These are phyloP conservation scores for Myotis yumanensis DNA, from an alignment of 2,113 vertebrate genomes.

Conservation along the genomic window DNA sequence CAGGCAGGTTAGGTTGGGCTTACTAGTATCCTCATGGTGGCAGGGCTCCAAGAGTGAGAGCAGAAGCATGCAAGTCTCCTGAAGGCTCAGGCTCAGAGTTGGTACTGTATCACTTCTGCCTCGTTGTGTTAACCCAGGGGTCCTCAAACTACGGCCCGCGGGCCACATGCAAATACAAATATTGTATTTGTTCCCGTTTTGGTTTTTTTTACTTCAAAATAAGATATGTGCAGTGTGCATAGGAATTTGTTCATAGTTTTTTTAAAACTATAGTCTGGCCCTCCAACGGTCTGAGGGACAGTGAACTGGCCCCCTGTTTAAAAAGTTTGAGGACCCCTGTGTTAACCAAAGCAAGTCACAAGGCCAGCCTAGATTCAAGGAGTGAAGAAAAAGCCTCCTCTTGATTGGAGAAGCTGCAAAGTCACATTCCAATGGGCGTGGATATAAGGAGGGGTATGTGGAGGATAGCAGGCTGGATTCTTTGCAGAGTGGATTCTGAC, in stretches of 20 bases:
- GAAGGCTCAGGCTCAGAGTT: background rate
- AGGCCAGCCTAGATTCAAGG: background rate
- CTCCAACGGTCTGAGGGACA: too few species aligned
- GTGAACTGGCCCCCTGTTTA: too few species aligned
- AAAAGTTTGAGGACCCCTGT: too few species aligned
- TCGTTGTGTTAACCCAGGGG: constrained; percentile 4
- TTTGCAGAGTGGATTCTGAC: background rate
- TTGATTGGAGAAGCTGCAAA: constrained; percentile 17
- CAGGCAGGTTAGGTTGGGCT: background rate
- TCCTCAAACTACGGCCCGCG: too few species aligned
- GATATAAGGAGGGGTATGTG: background rate
- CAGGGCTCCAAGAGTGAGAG: background rate
- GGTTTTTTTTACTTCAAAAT: too few species aligned
- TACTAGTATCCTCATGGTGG: background rate
- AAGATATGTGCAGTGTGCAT: too few species aligned
- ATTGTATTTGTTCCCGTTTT: too few species aligned
- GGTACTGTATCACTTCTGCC: background rate
- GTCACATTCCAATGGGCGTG: background rate
- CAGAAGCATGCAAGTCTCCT: background rate
- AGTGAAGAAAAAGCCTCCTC: background rate
- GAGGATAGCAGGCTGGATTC: background rate
- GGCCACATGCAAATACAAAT: too few species aligned
- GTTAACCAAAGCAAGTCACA: background rate
- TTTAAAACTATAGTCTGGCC: too few species aligned
- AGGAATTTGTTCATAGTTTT: too few species aligned